A percentile compares a stretch with the other conserved stretches of the same genome.
phyloP scores from a whole-genome alignment of 2,888 invertebrate species.

The Fragum sueziense region DNA sequence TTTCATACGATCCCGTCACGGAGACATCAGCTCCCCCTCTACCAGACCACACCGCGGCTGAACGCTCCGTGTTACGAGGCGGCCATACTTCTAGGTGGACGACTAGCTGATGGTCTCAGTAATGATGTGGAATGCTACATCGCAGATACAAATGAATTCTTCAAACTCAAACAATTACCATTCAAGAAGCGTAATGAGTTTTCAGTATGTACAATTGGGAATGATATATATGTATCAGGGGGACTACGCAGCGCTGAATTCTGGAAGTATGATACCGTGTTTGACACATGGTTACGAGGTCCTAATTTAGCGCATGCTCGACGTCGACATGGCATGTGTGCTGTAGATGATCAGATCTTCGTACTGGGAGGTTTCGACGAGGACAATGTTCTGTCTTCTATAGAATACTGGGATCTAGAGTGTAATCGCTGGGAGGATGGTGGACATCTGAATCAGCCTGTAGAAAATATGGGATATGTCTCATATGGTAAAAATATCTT shows the following conservation, averaged over 20 bases:
- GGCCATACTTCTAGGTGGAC: conserved; percentile 75
- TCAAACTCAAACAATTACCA: conserved; percentile 72
- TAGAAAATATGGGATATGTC: conserved; percentile 79
- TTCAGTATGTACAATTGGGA: conserved; percentile 73
- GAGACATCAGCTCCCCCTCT: conserved; percentile 71
- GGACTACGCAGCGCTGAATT: conserved; percentile 77
- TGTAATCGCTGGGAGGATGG: conserved; percentile 73
- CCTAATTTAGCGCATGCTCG: conserved; percentile 73
- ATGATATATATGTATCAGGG: conserved; percentile 77
- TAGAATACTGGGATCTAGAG: conserved; percentile 75
- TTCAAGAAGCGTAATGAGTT: conserved; percentile 79
- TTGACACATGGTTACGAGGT: conserved; percentile 76
- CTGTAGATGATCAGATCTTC: conserved; percentile 75
- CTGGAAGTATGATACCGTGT: conserved; percentile 77
- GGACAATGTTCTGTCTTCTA: conserved; percentile 73
- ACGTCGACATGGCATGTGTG: conserved; percentile 76
- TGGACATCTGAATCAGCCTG: conserved; percentile 70
- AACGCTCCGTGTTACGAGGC: conserved; percentile 70
- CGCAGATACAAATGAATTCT: conserved; percentile 71
- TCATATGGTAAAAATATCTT: conserved; percentile 73
- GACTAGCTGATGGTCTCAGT: conserved; percentile 75
- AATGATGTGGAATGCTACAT: conserved; percentile 77
- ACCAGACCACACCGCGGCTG: conserved; percentile 75
- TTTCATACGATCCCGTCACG: conserved; percentile 76
- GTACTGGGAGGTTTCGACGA: conserved; percentile 78